These are phyloP conservation scores for Hypsopygia costalis DNA, from an alignment of 2,888 invertebrate species.

Conservation along the genomic window DNA sequence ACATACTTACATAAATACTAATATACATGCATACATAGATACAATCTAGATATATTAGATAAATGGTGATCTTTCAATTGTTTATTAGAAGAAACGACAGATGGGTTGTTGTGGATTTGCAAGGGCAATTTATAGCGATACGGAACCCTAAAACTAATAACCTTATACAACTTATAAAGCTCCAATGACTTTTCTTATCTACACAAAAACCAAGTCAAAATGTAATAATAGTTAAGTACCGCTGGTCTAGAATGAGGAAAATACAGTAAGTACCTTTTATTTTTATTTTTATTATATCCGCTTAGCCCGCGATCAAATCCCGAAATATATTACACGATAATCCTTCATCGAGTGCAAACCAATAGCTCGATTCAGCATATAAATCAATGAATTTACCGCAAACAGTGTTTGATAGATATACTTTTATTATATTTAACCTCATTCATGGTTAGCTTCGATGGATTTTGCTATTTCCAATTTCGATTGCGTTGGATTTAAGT, in stretches of 20 bases:
- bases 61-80: no score
- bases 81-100: no score
- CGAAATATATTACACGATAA: constrained; percentile 10
- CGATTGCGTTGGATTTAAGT: neutral
- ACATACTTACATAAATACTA: no score
- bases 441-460: constrained; percentile 6
- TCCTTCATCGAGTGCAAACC: constrained; percentile 10
- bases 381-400: constrained; percentile 11
- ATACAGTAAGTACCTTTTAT: no score
- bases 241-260: neutral
- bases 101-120: no score
- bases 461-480: constrained; percentile 1
- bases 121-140: no score
- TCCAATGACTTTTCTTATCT: no score
- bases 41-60: no score
- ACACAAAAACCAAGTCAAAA: neutral
- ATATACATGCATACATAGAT: no score
- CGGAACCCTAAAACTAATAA: no score
- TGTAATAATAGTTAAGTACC: neutral
- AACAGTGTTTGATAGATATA: constrained; percentile 9
- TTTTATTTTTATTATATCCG: constrained; percentile 2
- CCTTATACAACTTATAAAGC: no score
- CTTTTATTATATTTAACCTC: constrained; percentile 7
- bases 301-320: constrained; percentile 6
- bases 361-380: constrained; percentile 9